Evolutionary conservation across 2,113 vertebrate species (phyloP), one percentile per base, ranked within the genome.

Genomic region (Phoenicopterus ruber): DNA sequence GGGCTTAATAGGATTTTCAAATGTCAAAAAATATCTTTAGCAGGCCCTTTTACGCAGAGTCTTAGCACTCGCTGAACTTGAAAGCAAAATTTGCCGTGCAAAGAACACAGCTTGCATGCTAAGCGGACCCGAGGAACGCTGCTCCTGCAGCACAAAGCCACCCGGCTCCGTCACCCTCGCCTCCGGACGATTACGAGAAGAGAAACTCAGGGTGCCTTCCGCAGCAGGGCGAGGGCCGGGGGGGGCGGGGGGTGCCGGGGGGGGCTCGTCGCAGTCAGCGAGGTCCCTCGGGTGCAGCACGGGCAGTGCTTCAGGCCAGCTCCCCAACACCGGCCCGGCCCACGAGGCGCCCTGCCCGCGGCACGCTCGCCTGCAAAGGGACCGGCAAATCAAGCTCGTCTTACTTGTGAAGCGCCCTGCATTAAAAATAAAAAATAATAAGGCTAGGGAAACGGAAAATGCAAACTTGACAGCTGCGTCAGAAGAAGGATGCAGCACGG

Each of bases 1-100:
- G 14, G 82, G 73, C 42, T 76, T 93, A 89, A 49, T 55, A 93
- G 92, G 93, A 95, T 93, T 96, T 95, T 82, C 90, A 91, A 89
- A 96, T 77, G 91, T 81, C 92, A 71, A 62, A 92, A 96, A 95
- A 93, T 88, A 86, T 62, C 88, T 95, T 93, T 88, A 86, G 82
- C 79, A 46, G 86, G 49, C 42, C 88, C 88, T 21, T 73, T 90
- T 70, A 78, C 14, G 24, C 54, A 77, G 46, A 85, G 94, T 2
- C 78, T 88, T 20, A 47, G 91, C 82, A 21, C 57, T 88, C 3
- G 16, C 83, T 90, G 88, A 49, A 73, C 84, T 59, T 61, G 82
- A 90, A 91, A 86, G 93, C 54, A 28, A 85, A 65, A 86, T 79
- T 50, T 29, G 94, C 72, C 15, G 90, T 28, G 82, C 44, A n/a